Base-by-base conservation (phyloP, 2,888 invertebrate genomes). In the Chorisops tibialis region DNA sequence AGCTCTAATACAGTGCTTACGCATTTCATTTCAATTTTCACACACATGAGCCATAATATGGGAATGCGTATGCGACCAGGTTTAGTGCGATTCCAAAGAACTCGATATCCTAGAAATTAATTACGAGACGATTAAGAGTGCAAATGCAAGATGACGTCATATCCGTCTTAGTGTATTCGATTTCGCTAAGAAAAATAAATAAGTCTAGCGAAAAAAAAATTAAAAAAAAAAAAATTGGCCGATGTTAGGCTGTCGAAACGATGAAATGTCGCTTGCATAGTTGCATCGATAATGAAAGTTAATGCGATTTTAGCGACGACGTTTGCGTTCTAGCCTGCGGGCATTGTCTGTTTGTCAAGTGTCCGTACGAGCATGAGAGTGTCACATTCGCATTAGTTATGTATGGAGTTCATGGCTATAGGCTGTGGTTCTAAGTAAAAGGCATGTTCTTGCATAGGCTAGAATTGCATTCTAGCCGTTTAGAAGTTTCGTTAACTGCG, bases 401-500 rank as follows among this genome's bases (percentile, higher is more conserved):
- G 56, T 56, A 56, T 56, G 35, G 56, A 56, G 56, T 56, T 56
- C 56, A 56, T 45, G 56, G 56, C 45, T 45, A 30, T 5, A 56
- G 56, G 49, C n/a, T 22, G 12, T 16, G 45, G 22, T 56, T 43
- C 56, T 56, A 45, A 45, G 30, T 45, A 56, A 56, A 39, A 45
- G 56, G 56, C 35, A 56, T 45, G 56, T 56, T 56, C 45, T 56
- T 12, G 30, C 16, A n/a, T 14, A 54, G 24, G 41, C 30, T 56
- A 56, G 56, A 56, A 41, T n/a, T 6, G 16, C n/a, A 30, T 30
- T 30, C 30, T 30, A 30, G 30, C 30, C 30, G 30, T 9, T 30
- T 30, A 30, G 30, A 30, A 30, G 30, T 30, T 30, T 30, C 7
- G 2, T 9, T 30, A 9, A 30, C 30, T 9, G 30, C 9, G 5